Conservation (phyloP, 2,113 vertebrate genomes). For the Dromaius novaehollandiae region DNA sequence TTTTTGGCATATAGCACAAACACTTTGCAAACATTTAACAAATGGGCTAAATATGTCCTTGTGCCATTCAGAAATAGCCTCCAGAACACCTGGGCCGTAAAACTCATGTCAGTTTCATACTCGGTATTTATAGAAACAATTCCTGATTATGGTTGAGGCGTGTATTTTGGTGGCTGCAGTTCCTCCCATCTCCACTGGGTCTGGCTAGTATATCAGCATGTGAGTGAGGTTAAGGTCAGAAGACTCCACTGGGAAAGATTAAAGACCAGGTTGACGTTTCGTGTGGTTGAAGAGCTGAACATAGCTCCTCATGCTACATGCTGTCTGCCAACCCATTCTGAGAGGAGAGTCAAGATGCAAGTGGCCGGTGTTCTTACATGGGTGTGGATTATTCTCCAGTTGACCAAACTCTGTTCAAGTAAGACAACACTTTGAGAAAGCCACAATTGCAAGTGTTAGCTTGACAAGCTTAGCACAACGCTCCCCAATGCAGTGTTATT, state of each 20-base stretch:
- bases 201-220: rapidly evolving
- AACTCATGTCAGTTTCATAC: neutral
- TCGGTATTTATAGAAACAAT: neutral
- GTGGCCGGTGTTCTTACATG: rapidly evolving
- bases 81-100: neutral
- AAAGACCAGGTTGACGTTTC: neutral
- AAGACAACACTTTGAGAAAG: neutral
- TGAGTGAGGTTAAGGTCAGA: neutral
- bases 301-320: neutral
- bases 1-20: neutral
- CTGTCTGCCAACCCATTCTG: neutral
- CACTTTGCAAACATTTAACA: neutral
- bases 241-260: neutral
- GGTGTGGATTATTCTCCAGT: neutral
- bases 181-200: neutral
- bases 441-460: neutral
- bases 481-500: neutral
- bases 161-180: neutral
- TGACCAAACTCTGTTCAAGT: neutral
- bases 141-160: neutral
- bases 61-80: neutral
- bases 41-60: neutral
- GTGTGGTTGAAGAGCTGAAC: rapidly evolving
- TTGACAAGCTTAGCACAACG: neutral
- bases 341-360: neutral